phyloP scores from a whole-genome alignment of 2,797 vertebrate species.

The Sebastolobus altivelis region DNA sequence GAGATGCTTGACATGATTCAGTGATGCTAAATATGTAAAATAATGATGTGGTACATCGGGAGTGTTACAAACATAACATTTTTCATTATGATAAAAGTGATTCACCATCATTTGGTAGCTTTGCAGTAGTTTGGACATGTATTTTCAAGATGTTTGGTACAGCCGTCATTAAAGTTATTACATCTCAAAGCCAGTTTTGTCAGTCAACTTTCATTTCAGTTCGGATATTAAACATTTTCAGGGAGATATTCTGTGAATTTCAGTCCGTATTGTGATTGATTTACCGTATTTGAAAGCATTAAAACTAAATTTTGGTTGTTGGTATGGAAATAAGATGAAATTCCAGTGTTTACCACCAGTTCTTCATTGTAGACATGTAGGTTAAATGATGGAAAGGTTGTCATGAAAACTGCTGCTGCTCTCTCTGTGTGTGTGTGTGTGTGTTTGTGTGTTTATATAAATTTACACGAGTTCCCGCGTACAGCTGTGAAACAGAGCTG shows the following conservation, averaged over 20 bases:
- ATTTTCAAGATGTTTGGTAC: neutral
- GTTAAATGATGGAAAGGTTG: neutral
- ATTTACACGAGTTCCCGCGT: neutral
- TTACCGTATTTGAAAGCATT: neutral
- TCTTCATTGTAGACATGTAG: no score
- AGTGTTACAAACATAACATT: conserved; percentile 25
- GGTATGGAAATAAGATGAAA: neutral
- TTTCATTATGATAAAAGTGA: conserved; percentile 28
- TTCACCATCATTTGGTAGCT: conserved; percentile 13
- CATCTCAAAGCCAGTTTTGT: neutral
- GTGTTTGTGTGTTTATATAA: neutral
- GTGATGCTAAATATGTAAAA: conserved; percentile 37
- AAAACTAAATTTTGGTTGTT: neutral
- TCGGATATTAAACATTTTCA: neutral
- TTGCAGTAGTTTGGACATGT: neutral
- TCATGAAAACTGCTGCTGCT: neutral
- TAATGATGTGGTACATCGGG: neutral
- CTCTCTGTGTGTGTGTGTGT: neutral
- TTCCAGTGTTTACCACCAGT: neutral
- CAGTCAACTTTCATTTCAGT: neutral
- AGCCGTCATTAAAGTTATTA: neutral
- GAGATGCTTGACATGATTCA: conserved; percentile 13
- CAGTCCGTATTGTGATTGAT: neutral
- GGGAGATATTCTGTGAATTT: neutral
- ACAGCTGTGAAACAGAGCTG: conserved; percentile 19